phyloP scores from a whole-genome alignment of 2,113 vertebrate genomes.

The Centropus unirufus region DNA sequence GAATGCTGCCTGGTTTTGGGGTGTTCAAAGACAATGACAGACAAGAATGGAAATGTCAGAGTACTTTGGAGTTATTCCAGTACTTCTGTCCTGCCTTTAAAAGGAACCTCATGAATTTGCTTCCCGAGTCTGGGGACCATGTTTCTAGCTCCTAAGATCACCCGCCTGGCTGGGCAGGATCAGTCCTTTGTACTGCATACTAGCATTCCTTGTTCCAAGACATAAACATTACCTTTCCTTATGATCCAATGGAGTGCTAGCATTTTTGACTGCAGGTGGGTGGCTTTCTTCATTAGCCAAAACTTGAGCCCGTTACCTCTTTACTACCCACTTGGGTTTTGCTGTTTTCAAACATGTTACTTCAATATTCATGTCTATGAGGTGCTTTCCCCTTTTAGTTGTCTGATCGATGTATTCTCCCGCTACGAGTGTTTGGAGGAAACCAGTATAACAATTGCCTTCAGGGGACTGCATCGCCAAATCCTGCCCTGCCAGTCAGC shows the following conservation, averaged over 20 bases:
- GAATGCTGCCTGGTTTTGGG: not conserved
- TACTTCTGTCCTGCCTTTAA: not conserved
- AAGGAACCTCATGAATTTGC: constrained; percentile 7
- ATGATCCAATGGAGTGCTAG: not conserved
- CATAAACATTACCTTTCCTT: not conserved
- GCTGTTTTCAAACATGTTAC: not conserved
- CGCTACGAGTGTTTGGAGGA: not conserved
- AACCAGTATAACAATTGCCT: not conserved
- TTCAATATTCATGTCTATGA: not conserved
- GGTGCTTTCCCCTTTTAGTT: not conserved
- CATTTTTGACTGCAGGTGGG: not conserved
- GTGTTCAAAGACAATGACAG: not conserved
- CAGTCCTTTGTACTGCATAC: not conserved
- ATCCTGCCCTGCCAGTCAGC: not conserved
- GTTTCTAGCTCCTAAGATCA: not conserved
- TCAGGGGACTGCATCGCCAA: not conserved
- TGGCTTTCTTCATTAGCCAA: not conserved
- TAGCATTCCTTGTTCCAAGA: not conserved
- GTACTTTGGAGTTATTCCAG: not conserved
- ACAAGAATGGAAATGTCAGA: not conserved
- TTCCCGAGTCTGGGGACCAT: not conserved
- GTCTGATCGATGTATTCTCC: not conserved
- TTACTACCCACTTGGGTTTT: not conserved
- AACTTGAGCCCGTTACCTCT: not conserved
- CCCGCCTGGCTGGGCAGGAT: not conserved